Conservation (phyloP, 2,888 invertebrate genomes). For the Gastracanthus pulcherrimus region DNA sequence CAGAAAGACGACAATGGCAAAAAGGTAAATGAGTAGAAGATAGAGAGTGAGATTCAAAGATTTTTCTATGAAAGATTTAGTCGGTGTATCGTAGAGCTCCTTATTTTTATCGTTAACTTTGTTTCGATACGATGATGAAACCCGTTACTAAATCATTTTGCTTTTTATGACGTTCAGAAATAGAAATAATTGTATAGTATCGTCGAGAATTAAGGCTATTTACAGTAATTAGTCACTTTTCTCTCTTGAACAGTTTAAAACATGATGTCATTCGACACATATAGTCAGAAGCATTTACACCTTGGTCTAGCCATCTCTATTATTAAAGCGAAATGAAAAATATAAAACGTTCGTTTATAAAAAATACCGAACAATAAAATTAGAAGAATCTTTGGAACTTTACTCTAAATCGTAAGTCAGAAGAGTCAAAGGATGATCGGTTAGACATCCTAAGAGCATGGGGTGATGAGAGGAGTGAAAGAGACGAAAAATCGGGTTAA, state of each 20-base stretch:
- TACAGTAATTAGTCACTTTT: no score
- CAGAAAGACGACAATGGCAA: background rate
- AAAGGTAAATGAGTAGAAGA: background rate
- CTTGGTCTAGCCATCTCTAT: no score
- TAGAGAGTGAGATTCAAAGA: background rate
- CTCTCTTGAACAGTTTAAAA: no score
- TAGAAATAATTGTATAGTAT: no score
- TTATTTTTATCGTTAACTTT: background rate
- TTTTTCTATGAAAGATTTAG: background rate
- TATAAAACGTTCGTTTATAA: no score
- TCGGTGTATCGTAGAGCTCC: background rate
- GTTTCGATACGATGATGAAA: no score
- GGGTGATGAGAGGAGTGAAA: background rate
- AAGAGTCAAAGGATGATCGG: conserved; percentile 10
- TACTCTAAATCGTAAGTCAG: background rate
- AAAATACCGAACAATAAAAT: background rate
- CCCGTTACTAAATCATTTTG: no score
- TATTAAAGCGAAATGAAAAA: no score
- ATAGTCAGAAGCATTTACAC: no score
- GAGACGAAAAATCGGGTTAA: conserved; percentile 18
- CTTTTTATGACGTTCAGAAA: no score
- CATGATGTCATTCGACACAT: no score
- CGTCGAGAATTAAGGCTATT: no score
- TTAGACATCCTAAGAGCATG: background rate
- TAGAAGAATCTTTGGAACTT: background rate